Percentiles rank a stretch among this genome's conserved stretches.
Conservation (phyloP, 2,888 invertebrate genomes). For the Cephonodes hylas region DNA sequence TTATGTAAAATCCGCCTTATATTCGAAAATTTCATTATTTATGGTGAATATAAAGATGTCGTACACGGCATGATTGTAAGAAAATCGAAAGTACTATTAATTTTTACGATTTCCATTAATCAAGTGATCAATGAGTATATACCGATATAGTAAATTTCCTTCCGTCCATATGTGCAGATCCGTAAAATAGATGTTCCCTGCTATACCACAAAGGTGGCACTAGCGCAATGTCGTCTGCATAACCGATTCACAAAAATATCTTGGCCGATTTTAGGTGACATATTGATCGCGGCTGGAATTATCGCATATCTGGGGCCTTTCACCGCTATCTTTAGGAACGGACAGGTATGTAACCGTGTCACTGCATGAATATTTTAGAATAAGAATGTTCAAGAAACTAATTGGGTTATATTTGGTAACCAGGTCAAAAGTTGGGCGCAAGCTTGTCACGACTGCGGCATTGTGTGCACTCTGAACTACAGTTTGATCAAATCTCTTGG, state of each 20-base stretch:
- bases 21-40: too few relatives aligned
- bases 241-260: background rate
- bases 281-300: slow-evolving; percentile 92
- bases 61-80: too few relatives aligned
- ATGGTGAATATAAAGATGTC: too few relatives aligned
- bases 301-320: slow-evolving; percentile 96
- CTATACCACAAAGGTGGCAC: background rate
- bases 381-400: background rate
- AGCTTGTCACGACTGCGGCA: slow-evolving; percentile 84
- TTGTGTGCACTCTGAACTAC: slow-evolving; percentile 89
- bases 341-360: slow-evolving; percentile 48
- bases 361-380: background rate
- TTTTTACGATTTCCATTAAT: too few relatives aligned
- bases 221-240: background rate
- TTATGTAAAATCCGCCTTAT: too few relatives aligned
- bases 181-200: too few relatives aligned
- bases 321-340: slow-evolving; percentile 85
- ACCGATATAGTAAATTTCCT: too few relatives aligned
- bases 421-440: slow-evolving; percentile 89
- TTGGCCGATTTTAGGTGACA: slow-evolving; percentile 85
- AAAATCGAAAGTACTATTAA: too few relatives aligned
- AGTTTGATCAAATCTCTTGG: slow-evolving; percentile 90
- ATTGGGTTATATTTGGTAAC: background rate
- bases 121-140: too few relatives aligned
- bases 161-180: too few relatives aligned